These are phyloP conservation scores for Clupea harengus DNA, from an alignment of 2,113 vertebrate species.

Conservation along the genomic window DNA sequence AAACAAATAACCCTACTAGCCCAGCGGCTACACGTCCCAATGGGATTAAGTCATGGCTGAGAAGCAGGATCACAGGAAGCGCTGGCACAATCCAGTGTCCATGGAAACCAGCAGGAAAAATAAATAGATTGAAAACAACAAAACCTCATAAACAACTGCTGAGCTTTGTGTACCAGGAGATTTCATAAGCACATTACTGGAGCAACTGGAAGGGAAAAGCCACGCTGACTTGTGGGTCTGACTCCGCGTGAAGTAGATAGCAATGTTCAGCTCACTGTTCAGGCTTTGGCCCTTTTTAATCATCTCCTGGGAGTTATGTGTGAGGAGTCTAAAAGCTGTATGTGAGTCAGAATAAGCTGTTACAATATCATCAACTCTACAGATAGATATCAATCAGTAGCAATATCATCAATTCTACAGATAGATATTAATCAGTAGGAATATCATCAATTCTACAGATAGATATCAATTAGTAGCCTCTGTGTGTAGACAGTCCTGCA, in stretches of 20 bases:
- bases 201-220: not conserved
- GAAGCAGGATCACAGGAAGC: not conserved
- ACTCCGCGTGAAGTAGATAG: not conserved
- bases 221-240: not conserved
- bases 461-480: too few species aligned
- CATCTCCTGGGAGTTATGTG: not conserved
- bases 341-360: too few species aligned
- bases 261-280: not conserved
- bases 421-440: too few species aligned
- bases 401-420: too few species aligned
- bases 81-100: conserved; percentile 36
- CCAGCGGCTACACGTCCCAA: not conserved
- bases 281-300: not conserved
- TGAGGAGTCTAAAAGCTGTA: too few species aligned
- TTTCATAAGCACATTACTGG: not conserved
- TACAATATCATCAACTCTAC: too few species aligned
- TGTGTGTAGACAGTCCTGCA: too few species aligned
- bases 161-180: not conserved
- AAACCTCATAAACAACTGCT: not conserved
- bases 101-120: conserved; percentile 48
- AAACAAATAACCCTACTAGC: not conserved
- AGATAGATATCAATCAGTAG: too few species aligned
- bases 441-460: too few species aligned
- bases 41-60: not conserved
- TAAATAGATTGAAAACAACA: conserved; percentile 27